Evolutionary conservation across 2,797 vertebrate genomes (phyloP), one percentile per base, ranked within the genome.

Genomic region (Acrossocheilus wenchowensis): DNA sequence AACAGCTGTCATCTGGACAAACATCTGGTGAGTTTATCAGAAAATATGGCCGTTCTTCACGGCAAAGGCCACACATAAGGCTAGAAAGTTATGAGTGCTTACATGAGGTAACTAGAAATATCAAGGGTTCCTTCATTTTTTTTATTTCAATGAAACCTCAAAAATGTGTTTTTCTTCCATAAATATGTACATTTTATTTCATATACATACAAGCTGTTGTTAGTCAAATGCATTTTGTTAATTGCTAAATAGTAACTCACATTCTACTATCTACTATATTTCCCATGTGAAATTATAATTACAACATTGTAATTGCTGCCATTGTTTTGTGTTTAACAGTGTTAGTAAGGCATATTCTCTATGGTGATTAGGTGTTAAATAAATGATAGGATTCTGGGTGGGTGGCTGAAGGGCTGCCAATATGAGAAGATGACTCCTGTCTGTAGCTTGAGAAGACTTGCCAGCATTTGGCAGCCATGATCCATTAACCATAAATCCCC

Each of bases 41-140:
- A 68, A 90, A 88, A 90, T 89, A 90, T 90, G 88, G 64, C 73
- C 48, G 77, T 73, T 78, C 57, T 91, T 39, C 75, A 81, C 50
- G 57, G 78, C 26, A 84, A 88, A 91, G 50, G 86, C 87, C 82
- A 74, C n/a, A 66, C n/a, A 26, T 19, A 9, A 88, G 81, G 41
- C 68, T 50, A 78, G 84, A 80, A 87, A 90, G 72, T 85, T 87
- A 88, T 90, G 86, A 87, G 84, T n/a, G 72, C 82, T 86, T 87
- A 88, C 79, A 87, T 77, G 82, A 87, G 81, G 89, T 78, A 81
- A 81, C 84, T 82, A 83, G 14, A 83, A 81, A 88, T 82, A 90
- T 89, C 87, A 85, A 90, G 87, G 84, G 43, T 71, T 74, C 17
- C 45, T 78, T 64, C 50, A 80, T 78, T 68, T 81, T 87, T 81